A percentile compares a stretch with the other conserved stretches of the same genome.
phyloP scores from a whole-genome alignment of 2,113 vertebrate species.

The Clarias magur region DNA sequence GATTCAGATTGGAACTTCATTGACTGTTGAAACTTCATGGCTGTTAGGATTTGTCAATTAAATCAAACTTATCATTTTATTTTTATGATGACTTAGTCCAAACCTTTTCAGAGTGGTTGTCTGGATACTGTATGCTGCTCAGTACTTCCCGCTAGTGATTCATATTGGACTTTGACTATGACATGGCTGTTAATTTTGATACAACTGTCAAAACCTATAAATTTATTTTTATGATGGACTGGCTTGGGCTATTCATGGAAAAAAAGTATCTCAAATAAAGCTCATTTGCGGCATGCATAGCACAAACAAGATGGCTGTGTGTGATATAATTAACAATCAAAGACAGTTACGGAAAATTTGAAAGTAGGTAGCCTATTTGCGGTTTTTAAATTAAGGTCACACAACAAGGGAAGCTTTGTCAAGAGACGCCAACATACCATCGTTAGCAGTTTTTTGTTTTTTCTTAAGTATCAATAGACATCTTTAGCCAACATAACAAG shows the following conservation, averaged over 20 bases:
- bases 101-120: not conserved
- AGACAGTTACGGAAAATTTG: not conserved
- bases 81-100: not conserved
- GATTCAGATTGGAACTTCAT: not conserved
- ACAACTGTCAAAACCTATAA: not conserved
- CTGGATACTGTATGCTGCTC: not conserved
- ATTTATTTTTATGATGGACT: not conserved
- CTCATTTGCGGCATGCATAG: not conserved
- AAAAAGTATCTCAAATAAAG: not conserved
- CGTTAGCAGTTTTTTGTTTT: constrained; percentile 1
- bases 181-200: not conserved
- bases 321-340: constrained; percentile 4
- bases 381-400: constrained; percentile 12
- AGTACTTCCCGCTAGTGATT: constrained; percentile 1
- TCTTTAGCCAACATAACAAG: not conserved
- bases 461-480: not conserved
- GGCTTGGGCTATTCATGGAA: not conserved
- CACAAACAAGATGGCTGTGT: not conserved
- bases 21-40: not conserved
- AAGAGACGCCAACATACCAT: not conserved
- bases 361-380: constrained; percentile 6
- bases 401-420: not conserved
- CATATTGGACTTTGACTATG: not conserved
- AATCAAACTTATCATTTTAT: not conserved
- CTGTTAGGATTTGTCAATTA: not conserved